Evolutionary conservation across 2,888 invertebrate genomes (phyloP), one percentile per base, ranked within the genome.

Genomic region (Caenorhabditis auriculariae): DNA sequence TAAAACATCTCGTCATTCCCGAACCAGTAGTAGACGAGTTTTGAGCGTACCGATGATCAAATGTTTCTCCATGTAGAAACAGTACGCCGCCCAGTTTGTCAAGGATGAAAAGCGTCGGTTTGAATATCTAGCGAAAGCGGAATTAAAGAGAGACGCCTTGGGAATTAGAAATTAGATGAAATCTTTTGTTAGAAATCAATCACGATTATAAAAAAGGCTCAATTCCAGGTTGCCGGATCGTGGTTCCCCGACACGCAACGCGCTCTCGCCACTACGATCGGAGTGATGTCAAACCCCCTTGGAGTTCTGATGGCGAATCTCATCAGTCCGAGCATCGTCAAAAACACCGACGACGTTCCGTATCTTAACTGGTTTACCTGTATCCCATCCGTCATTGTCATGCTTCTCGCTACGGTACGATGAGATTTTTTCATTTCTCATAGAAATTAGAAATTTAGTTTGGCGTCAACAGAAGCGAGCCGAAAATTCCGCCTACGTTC

Each of bases 251-350:
- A 82, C 44, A 81, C 81, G 27, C 83, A 85, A 68, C 73, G 85
- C 43, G 83, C 84, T 7, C 72, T 84, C 29, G 85, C 85, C 4
- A 85, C 84, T 38, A 84, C 83, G 15, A 73, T 79, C 41, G 77
- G 74, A 27, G 69, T 65, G 80, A 78, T 82, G 81, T 69, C 78
- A 9, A 82, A 81, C 54, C 80, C 81, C 6, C 65, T 82, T 21
- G 81, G 69, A 47, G 69, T 69, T 0, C 50, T 82, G 38, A 58
- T 82, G 60, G 78, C 82, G 27, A 82, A 77, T 46, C 41, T 78
- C 44, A 69, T 78, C 50, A 59, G 71, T 24, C 81, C 81, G 24
- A 52, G 58, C 42, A 54, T 82, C 38, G 81, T 80, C 29, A 62
- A 51, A 23, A 41, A 55, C 5, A 66, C 75, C 2, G 61, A 58